Evolutionary conservation across 2,113 vertebrate species (phyloP).

Genomic region (Cyanoliseus patagonus): DNA sequence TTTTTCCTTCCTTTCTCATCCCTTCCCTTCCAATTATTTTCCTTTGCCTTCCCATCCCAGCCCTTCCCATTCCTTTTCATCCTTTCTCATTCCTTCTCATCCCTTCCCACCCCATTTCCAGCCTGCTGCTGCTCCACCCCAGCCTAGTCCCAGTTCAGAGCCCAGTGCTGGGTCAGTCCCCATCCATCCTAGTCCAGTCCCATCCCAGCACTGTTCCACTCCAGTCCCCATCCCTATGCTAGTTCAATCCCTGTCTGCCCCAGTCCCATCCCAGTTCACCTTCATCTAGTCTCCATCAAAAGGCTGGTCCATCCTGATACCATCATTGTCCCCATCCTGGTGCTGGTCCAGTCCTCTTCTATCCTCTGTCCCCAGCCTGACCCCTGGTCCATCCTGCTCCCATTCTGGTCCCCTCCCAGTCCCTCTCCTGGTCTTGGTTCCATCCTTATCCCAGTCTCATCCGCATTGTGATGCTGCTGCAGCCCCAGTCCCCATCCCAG

Average conservation of each 20-base stretch:
- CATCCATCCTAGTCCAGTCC: not conserved
- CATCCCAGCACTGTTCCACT: not conserved
- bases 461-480: not conserved
- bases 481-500: not conserved
- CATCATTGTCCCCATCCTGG: too few species aligned
- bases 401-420: not conserved
- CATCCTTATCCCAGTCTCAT: not conserved
- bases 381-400: not conserved
- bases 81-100: not conserved
- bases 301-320: not conserved
- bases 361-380: not conserved
- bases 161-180: not conserved
- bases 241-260: not conserved
- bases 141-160: not conserved
- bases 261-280: not conserved
- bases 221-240: accelerated
- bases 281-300: not conserved
- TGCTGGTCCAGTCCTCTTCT: not conserved
- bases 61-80: not conserved
- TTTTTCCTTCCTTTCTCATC: not conserved
- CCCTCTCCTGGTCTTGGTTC: not conserved
- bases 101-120: not conserved
- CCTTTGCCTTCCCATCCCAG: too few species aligned
- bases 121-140: not conserved
- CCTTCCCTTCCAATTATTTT: too few species aligned